These are phyloP conservation scores for Seira ritae DNA, from an alignment of 2,888 invertebrate genomes.

Conservation along the genomic window DNA sequence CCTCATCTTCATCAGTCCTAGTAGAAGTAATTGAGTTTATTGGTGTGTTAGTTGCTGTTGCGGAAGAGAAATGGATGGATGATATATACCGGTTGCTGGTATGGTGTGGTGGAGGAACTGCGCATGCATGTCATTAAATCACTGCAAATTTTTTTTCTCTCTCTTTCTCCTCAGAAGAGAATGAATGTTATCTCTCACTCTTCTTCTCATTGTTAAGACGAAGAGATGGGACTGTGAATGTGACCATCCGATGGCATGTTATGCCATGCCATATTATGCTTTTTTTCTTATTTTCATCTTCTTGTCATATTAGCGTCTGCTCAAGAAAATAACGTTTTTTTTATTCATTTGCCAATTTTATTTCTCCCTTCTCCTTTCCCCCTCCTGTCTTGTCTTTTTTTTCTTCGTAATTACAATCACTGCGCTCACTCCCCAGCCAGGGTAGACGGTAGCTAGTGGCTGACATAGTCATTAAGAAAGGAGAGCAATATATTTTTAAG, in stretches of 20 bases:
- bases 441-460: conserved; percentile 54
- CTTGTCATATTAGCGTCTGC: conserved; percentile 55
- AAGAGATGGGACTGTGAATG: no score
- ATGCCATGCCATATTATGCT: conserved; percentile 31
- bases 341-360: conserved; percentile 19
- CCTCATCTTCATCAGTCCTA: no score
- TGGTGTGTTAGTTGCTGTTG: no score
- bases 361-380: background rate
- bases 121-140: conserved; percentile 20
- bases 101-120: conserved; percentile 25
- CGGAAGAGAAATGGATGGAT: conserved; percentile 21
- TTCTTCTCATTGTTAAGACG: no score
- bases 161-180: background rate
- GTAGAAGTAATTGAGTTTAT: conserved; percentile 59
- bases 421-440: background rate
- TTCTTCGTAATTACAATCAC: conserved; percentile 21
- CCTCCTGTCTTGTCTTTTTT: background rate
- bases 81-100: conserved; percentile 54
- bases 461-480: conserved; percentile 52
- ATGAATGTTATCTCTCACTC: background rate
- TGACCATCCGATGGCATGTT: no score
- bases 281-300: conserved; percentile 21
- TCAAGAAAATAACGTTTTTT: conserved; percentile 8
- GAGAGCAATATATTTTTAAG: conserved; percentile 25
- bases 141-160: background rate